phyloP scores from a whole-genome alignment of 1,140 invertebrate genomes.

The Hesperophylax magnus region DNA sequence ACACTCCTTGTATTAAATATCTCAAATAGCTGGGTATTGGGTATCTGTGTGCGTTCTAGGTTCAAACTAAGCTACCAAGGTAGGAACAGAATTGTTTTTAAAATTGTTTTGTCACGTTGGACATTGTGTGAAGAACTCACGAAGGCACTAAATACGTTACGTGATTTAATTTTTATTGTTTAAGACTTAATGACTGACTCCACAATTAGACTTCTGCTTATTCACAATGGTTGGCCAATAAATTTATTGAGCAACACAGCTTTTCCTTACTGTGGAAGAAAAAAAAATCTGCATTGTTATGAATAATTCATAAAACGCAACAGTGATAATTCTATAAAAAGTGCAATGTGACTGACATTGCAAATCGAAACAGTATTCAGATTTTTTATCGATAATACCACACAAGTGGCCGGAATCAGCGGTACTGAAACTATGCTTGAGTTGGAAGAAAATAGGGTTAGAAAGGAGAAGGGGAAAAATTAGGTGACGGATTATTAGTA shows the following conservation, averaged over 20 bases:
- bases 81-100: conserved; percentile 4
- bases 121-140: conserved; percentile 45
- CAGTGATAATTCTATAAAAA: too few species aligned
- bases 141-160: conserved; percentile 52
- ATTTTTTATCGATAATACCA: too few species aligned
- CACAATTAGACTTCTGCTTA: not conserved
- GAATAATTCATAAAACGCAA: too few species aligned
- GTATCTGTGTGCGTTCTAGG: not conserved
- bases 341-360: too few species aligned
- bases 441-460: too few species aligned
- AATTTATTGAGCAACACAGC: conserved; percentile 15
- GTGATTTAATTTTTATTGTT: conserved; percentile 54
- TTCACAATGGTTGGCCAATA: not conserved
- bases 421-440: too few species aligned
- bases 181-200: conserved; percentile 43
- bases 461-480: too few species aligned
- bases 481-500: too few species aligned
- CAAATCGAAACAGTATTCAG: too few species aligned
- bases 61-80: not conserved
- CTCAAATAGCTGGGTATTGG: not conserved
- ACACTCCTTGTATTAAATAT: too few species aligned
- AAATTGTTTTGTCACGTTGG: conserved; percentile 33
- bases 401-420: too few species aligned
- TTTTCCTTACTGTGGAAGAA: not conserved
- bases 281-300: not conserved